Percentiles rank a stretch among this genome's conserved stretches.
Conservation (phyloP, 2,113 vertebrate genomes). For the Uria lomvia region DNA sequence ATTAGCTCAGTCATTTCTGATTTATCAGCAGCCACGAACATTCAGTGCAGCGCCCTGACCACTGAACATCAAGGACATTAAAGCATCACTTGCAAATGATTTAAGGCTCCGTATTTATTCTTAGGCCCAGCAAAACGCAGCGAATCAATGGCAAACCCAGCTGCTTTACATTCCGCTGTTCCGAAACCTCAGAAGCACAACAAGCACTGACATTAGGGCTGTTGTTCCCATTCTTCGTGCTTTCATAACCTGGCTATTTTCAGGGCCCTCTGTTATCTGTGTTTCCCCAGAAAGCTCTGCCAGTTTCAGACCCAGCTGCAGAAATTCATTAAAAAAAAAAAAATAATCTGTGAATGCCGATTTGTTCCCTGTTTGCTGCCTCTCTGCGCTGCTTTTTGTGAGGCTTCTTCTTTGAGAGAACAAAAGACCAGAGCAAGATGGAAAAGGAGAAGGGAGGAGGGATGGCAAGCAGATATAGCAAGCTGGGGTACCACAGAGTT, state of each 20-base stretch:
- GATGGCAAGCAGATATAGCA: neutral
- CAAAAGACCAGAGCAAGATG: constrained; percentile 15
- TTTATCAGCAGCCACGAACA: constrained; percentile 1
- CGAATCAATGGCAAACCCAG: neutral
- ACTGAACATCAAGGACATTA: neutral
- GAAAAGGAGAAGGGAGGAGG: neutral
- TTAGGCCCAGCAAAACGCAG: neutral
- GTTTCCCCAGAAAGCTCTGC: neutral
- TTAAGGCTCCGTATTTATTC: neutral
- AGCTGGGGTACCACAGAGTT: neutral
- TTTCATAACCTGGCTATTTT: constrained; percentile 49
- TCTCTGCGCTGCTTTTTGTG: neutral
- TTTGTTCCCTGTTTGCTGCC: neutral
- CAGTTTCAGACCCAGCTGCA: constrained; percentile 37
- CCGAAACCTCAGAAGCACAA: neutral
- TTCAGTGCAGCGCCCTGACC: neutral
- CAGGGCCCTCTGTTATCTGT: constrained; percentile 9
- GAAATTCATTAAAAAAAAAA: constrained; percentile 26
- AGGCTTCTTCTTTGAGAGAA: constrained; percentile 24
- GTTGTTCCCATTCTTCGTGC: neutral
- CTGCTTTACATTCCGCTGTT: neutral
- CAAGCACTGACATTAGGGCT: neutral
- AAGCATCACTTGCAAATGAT: neutral
- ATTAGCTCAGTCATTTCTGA: constrained; percentile 36
- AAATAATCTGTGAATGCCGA: neutral